Evolutionary conservation across 2,888 invertebrate genomes (phyloP).

Genomic region (Drepana falcataria): DNA sequence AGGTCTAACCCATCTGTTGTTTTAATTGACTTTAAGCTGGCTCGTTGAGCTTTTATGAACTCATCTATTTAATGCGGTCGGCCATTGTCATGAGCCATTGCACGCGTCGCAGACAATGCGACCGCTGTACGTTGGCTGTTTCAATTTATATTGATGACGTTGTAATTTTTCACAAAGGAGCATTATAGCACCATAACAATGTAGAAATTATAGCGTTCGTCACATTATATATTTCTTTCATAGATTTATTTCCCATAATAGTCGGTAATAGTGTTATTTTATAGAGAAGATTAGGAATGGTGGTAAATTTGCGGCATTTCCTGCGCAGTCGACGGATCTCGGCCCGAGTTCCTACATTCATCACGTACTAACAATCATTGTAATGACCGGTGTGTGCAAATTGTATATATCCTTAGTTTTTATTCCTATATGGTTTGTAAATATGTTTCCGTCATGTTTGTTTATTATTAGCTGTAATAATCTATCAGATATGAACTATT

Average conservation of each 20-base stretch:
- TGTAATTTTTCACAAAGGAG: constrained; percentile 23
- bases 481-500: no score
- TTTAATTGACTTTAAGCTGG: constrained; percentile 59
- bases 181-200: constrained; percentile 17
- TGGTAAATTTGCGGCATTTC: constrained; percentile 25
- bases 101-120: constrained; percentile 35
- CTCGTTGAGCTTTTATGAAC: constrained; percentile 57
- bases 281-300: constrained; percentile 16
- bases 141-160: constrained; percentile 40
- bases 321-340: constrained; percentile 11
- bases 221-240: constrained; percentile 12
- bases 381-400: constrained; percentile 23
- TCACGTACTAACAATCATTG: constrained; percentile 25
- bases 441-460: not conserved
- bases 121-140: constrained; percentile 29
- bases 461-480: not conserved
- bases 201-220: constrained; percentile 15
- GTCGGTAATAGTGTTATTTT: constrained; percentile 21
- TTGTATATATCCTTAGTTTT: constrained; percentile 7
- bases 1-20: constrained; percentile 38
- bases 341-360: constrained; percentile 19
- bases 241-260: constrained; percentile 18
- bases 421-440: constrained; percentile 1
- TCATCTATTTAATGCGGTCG: constrained; percentile 56
- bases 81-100: constrained; percentile 33